Conservation (phyloP, 2,113 vertebrate genomes). For the Corydoras maculifer region DNA sequence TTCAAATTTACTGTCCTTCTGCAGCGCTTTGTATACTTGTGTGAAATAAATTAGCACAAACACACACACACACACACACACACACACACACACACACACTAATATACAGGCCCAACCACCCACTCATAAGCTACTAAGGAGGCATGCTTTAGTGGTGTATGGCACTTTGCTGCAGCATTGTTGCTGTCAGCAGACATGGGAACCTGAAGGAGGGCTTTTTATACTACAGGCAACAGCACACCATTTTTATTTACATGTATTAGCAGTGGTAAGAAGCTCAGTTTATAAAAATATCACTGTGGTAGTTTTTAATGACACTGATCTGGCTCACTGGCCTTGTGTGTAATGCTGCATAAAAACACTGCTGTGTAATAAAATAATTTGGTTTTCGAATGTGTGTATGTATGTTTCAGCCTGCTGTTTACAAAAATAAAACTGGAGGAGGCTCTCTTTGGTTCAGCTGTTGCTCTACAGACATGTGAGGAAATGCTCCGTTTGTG, state of each 20-base stretch:
- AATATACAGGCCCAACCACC: slow-evolving; percentile 21
- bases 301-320: neutral
- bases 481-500: slow-evolving; percentile 84
- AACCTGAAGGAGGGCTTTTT: slow-evolving; percentile 1
- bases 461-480: slow-evolving; percentile 84
- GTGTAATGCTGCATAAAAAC: neutral
- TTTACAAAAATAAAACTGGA: slow-evolving; percentile 94
- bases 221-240: slow-evolving; percentile 19
- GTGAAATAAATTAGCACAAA: slow-evolving; percentile 1
- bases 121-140: slow-evolving; percentile 38
- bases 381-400: slow-evolving; percentile 18
- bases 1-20: neutral
- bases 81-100: slow-evolving; percentile 21
- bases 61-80: slow-evolving; percentile 16
- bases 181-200: slow-evolving; percentile 3
- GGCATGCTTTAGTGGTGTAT: slow-evolving; percentile 20
- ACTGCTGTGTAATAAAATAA: too few relatives aligned
- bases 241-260: slow-evolving; percentile 12
- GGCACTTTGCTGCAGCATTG: slow-evolving; percentile 13
- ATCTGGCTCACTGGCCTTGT: slow-evolving; percentile 7
- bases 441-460: slow-evolving; percentile 76
- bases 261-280: slow-evolving; percentile 15
- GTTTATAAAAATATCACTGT: neutral
- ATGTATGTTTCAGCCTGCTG: slow-evolving; percentile 71
- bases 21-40: slow-evolving; percentile 6